Conservation (phyloP, 2,113 vertebrate species). For the Leptodactylus fuscus region DNA sequence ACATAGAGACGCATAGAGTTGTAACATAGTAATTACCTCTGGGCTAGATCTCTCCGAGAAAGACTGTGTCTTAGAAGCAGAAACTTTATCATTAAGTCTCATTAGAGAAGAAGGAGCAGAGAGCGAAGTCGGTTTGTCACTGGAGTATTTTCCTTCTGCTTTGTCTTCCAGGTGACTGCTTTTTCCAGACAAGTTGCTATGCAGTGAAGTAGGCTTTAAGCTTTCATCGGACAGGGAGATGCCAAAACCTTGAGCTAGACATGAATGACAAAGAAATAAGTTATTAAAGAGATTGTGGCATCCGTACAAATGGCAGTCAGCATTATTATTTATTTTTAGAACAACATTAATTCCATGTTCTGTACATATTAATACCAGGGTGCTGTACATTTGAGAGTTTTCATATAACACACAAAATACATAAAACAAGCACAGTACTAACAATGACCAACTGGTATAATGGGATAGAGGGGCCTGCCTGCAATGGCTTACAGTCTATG, state of each 20-base stretch:
- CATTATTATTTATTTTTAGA: no score
- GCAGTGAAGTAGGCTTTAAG: constrained; percentile 78
- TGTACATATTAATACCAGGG: no score
- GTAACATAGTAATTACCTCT: constrained; percentile 66
- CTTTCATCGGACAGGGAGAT: constrained; percentile 63
- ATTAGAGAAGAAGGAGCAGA: constrained; percentile 65
- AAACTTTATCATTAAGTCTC: constrained; percentile 58
- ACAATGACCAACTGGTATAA: no score
- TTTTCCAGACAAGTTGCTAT: constrained; percentile 70
- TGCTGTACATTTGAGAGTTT: no score
- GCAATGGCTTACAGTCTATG: no score
- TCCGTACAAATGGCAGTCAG: no score
- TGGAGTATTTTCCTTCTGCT: constrained; percentile 63
- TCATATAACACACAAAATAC: no score
- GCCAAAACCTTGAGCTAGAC: constrained; percentile 63
- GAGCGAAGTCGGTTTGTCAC: constrained; percentile 63
- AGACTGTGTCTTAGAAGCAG: constrained; percentile 60
- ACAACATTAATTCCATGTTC: no score
- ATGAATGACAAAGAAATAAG: constrained; percentile 18
- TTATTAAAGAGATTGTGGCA: no score
- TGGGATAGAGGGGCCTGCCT: no score
- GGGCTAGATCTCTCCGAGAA: constrained; percentile 61
- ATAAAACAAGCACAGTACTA: no score
- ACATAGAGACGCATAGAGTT: constrained; percentile 2
- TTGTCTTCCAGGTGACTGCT: constrained; percentile 63